These are phyloP conservation scores for Drosophila tropicalis DNA, from an alignment of 1,140 invertebrate genomes.

Conservation along the genomic window DNA sequence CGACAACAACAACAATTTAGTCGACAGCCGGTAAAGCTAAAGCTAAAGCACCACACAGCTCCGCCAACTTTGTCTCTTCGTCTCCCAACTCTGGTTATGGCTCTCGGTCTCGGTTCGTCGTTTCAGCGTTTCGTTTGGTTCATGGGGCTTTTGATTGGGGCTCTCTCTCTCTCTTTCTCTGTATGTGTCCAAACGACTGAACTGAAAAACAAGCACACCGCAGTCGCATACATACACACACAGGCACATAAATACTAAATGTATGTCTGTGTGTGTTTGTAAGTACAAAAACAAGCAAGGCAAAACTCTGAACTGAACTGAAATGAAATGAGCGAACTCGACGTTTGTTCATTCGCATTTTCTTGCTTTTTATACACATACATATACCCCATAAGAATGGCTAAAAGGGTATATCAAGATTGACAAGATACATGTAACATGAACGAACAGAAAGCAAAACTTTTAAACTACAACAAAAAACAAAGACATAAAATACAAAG, in stretches of 20 bases:
- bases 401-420: background rate
- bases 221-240: conserved; percentile 30
- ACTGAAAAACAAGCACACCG: conserved; percentile 58
- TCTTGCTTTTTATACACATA: conserved; percentile 7
- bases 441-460: too few species aligned
- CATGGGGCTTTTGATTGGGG: conserved; percentile 2
- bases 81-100: conserved; percentile 22
- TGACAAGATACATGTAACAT: conserved; percentile 9
- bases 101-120: conserved; percentile 29
- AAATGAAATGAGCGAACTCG: conserved; percentile 17
- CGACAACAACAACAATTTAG: conserved; percentile 6
- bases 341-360: conserved; percentile 13
- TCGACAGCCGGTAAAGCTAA: conserved; percentile 33
- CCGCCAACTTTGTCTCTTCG: conserved; percentile 25
- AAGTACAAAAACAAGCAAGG: conserved; percentile 37
- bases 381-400: background rate
- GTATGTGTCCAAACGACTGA: conserved; percentile 65
- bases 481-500: background rate
- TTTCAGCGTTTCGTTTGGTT: conserved; percentile 41
- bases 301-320: conserved; percentile 27
- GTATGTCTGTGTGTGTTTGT: conserved; percentile 23
- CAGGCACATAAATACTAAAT: conserved; percentile 23
- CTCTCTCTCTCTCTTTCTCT: conserved; percentile 28
- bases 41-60: conserved; percentile 35
- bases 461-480: too few species aligned